phyloP scores from a whole-genome alignment of 2,113 vertebrate genomes.

The Acinonyx jubatus region DNA sequence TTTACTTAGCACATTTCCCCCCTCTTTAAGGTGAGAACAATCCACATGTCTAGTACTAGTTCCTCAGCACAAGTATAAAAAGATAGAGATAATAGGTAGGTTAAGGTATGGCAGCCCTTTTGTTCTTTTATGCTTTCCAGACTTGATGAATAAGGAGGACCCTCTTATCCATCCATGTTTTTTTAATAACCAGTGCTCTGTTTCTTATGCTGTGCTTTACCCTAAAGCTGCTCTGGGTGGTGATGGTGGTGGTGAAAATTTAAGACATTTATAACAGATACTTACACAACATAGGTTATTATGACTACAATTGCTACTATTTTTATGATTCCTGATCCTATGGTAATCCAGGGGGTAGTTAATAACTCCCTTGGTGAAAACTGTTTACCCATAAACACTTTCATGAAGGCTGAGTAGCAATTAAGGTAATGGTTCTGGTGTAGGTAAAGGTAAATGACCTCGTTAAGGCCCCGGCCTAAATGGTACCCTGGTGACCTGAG shows the following conservation, averaged over 20 bases:
- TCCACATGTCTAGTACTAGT: not conserved
- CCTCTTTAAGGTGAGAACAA: not conserved
- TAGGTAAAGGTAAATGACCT: conserved; percentile 75
- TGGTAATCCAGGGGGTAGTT: conserved; percentile 58
- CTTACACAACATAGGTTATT: conserved; percentile 47
- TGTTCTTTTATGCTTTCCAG: not conserved
- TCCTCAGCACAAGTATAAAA: not conserved
- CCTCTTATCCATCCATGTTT: not conserved
- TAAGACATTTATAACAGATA: conserved; percentile 55
- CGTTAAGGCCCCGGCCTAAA: conserved; percentile 55
- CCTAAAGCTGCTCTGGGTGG: conserved; percentile 11
- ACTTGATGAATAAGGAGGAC: not conserved
- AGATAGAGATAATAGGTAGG: rapidly evolving
- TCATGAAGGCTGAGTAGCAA: conserved; percentile 67
- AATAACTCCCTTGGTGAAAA: conserved; percentile 73
- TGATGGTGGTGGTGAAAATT: conserved; percentile 19
- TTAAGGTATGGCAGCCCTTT: not conserved
- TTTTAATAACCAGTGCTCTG: not conserved
- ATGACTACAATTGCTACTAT: conserved; percentile 47
- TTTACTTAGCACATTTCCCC: not conserved
- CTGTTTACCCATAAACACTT: conserved; percentile 76
- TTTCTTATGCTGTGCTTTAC: not conserved
- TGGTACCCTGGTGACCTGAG: conserved; percentile 39
- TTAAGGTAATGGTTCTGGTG: conserved; percentile 67
- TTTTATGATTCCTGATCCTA: conserved; percentile 67